Evolutionary conservation across 2,888 invertebrate species (phyloP), one percentile per base, ranked within the genome.

Genomic region (Pristionchus arcanus): DNA sequence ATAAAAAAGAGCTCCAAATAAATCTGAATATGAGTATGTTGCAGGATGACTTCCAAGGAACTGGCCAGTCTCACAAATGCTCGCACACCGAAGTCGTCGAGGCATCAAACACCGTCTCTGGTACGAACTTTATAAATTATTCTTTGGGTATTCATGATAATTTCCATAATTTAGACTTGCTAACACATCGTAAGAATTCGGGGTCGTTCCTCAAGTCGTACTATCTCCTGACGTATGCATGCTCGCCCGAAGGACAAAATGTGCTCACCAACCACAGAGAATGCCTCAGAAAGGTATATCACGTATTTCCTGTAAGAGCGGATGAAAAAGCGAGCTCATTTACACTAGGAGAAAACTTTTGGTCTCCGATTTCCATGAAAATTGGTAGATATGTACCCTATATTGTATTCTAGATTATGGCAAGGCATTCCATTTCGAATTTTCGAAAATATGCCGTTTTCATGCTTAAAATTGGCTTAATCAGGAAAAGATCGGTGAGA

Each of bases 201-300:
- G 95, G 95, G 89, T 93, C 94, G 31, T 95, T 95, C 91, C 91
- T 95, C 37, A 94, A 94, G 92, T 93, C 93, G 89, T 95, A 95
- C 90, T 95, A 95, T 86, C 92, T 95, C 49, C 93, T 95, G 34
- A 94, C 93, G 4, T 95, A 94, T 84, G 93, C 95, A 13, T 95
- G 95, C 90, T 95, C 95, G 2, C 59, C 91, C 5, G 93, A 94
- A 90, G 95, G 95, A 16, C 95, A 95, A 89, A 92, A 94, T 71
- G 92, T 95, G 68, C 92, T 95, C 16, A 90, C 89, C 86, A 92
- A 94, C 42, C 94, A 95, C 90, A 91, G 94, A 28, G 91, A 92
- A 7, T 95, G 95, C 87, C 90, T 95, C 59, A 91, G 92, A 92
- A 90, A 90, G 87, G 81, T 87, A 16, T 28, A 28, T 66, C 11